A percentile compares a stretch with the other conserved stretches of the same genome.
phyloP scores from a whole-genome alignment of 1,140 invertebrate species.

The Bacillus rossius region DNA sequence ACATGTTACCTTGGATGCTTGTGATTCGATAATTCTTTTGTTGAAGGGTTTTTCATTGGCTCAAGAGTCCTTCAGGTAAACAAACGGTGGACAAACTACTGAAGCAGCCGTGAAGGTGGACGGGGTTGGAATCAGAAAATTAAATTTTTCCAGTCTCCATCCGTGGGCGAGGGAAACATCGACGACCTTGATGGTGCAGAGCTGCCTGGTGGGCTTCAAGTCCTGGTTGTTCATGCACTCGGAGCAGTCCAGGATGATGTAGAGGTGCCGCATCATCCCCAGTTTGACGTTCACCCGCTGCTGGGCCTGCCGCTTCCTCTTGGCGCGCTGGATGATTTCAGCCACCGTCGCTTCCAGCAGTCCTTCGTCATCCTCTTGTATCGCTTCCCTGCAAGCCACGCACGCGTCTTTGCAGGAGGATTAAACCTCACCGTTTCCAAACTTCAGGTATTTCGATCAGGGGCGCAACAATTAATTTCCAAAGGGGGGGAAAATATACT shows the following conservation, averaged over 20 bases:
- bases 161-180: too few species aligned
- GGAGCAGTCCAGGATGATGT: conserved; percentile 88
- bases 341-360: conserved; percentile 82
- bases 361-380: conserved; percentile 93
- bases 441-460: background rate
- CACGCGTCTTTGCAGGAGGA: background rate
- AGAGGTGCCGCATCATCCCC: conserved; percentile 95
- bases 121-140: too few species aligned
- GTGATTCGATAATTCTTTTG: too few species aligned
- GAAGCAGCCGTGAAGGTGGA: too few species aligned
- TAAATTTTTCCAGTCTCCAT: too few species aligned
- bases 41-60: too few species aligned
- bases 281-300: conserved; percentile 71
- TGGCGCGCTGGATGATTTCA: conserved; percentile 86
- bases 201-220: conserved; percentile 88
- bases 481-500: too few species aligned
- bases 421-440: background rate
- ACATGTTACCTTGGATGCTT: too few species aligned
- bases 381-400: conserved; percentile 73
- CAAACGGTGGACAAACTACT: too few species aligned
- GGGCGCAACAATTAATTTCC: background rate
- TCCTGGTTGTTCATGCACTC: conserved; percentile 91
- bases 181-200: conserved; percentile 79
- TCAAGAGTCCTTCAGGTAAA: too few species aligned
- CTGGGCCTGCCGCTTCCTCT: conserved; percentile 67